phyloP scores from a whole-genome alignment of 2,888 invertebrate genomes.

The Ornithoptera alexandrae region DNA sequence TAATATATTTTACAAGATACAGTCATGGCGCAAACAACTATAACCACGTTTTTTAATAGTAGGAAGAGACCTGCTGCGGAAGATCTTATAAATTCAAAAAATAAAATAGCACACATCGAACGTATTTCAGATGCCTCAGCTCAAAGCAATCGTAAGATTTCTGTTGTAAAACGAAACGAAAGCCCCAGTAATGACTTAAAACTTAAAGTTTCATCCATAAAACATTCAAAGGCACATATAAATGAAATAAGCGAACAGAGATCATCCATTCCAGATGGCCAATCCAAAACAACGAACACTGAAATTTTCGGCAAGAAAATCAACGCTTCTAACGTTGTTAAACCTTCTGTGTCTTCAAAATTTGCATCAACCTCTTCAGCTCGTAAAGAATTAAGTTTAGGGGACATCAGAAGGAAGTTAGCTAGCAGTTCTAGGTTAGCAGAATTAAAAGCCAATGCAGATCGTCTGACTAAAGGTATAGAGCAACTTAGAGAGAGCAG shows the following conservation, averaged over 20 bases:
- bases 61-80: constrained; percentile 87
- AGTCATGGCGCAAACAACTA: constrained; percentile 87
- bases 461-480: constrained; percentile 82
- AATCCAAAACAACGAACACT: constrained; percentile 20
- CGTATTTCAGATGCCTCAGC: constrained; percentile 42
- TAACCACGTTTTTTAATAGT: constrained; percentile 87
- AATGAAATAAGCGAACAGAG: constrained; percentile 5
- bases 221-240: constrained; percentile 30
- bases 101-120: constrained; percentile 68
- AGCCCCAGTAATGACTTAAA: constrained; percentile 29
- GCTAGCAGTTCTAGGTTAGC: constrained; percentile 84
- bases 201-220: constrained; percentile 11
- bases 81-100: constrained; percentile 78
- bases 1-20: constrained; percentile 1
- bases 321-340: constrained; percentile 51
- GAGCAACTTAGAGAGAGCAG: constrained; percentile 79
- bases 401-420: constrained; percentile 85
- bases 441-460: constrained; percentile 84
- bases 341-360: constrained; percentile 43
- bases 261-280: constrained; percentile 15
- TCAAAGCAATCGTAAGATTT: constrained; percentile 27
- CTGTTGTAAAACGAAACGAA: constrained; percentile 35
- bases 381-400: constrained; percentile 82
- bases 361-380: constrained; percentile 68
- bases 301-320: constrained; percentile 58